Evolutionary conservation across 2,113 vertebrate species (phyloP).

Genomic region (Pitta sordida): DNA sequence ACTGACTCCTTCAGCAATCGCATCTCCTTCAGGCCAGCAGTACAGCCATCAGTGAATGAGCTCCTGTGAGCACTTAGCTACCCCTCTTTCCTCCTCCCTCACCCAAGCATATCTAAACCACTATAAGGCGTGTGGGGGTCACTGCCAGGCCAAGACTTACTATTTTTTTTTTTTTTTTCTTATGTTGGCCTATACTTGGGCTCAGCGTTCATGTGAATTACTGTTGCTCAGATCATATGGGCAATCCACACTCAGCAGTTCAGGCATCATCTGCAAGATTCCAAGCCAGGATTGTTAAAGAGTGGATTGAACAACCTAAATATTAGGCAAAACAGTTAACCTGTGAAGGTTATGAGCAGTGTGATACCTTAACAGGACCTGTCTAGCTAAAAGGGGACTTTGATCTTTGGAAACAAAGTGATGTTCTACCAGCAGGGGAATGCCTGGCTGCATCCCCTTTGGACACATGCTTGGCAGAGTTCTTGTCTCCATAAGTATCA

Average conservation of each 20-base stretch:
- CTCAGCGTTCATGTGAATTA: background rate
- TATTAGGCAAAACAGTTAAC: background rate
- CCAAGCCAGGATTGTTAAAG: background rate
- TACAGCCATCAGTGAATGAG: background rate
- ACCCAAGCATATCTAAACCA: background rate
- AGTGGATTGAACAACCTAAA: background rate
- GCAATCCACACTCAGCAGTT: background rate
- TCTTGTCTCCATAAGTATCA: background rate
- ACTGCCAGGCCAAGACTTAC: background rate
- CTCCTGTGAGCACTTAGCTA: background rate
- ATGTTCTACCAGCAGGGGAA: background rate
- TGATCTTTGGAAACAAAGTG: background rate
- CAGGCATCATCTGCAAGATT: background rate
- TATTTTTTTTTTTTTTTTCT: background rate
- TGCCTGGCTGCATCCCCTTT: background rate
- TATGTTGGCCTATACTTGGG: background rate
- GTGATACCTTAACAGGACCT: background rate
- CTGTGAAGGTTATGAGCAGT: background rate
- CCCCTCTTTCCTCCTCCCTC: background rate
- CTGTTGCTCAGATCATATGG: background rate
- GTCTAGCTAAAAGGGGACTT: background rate
- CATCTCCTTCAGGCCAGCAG: background rate
- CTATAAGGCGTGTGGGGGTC: background rate
- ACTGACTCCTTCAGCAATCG: background rate
- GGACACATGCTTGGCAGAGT: background rate